A percentile compares a stretch with the other conserved stretches of the same genome.
These are phyloP conservation scores for Melinopterus prodromus DNA, from an alignment of 2,888 invertebrate species.

Conservation along the genomic window DNA sequence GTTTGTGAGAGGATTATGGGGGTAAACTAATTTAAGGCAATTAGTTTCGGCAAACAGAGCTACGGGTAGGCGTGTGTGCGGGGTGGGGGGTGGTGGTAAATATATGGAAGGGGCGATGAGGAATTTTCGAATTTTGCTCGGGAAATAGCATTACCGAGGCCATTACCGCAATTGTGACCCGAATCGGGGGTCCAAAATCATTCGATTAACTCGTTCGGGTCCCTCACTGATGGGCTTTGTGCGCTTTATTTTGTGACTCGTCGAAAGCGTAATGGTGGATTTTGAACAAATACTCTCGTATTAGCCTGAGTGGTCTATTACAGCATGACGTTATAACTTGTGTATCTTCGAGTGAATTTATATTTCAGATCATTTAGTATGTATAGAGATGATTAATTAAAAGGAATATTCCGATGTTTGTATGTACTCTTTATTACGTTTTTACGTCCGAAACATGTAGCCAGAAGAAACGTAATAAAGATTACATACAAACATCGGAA, in stretches of 20 bases:
- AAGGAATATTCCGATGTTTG: no score
- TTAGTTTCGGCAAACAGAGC: not conserved
- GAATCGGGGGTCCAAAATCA: conserved; percentile 4
- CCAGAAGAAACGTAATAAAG: no score
- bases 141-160: not conserved
- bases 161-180: conserved; percentile 4
- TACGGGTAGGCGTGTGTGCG: not conserved
- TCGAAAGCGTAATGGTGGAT: not conserved
- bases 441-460: no score
- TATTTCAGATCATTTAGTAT: no score
- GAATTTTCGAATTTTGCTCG: not conserved
- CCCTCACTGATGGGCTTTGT: not conserved
- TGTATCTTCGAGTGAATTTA: no score
- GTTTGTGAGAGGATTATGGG: not conserved
- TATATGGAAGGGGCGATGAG: not conserved
- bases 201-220: not conserved
- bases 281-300: not conserved
- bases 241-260: not conserved
- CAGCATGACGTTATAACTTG: no score
- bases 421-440: no score
- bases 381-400: no score
- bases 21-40: not conserved
- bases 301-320: no score
- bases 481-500: no score
- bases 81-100: not conserved